Conservation (phyloP, 2,113 vertebrate genomes). For the Hemiprocne comata region DNA sequence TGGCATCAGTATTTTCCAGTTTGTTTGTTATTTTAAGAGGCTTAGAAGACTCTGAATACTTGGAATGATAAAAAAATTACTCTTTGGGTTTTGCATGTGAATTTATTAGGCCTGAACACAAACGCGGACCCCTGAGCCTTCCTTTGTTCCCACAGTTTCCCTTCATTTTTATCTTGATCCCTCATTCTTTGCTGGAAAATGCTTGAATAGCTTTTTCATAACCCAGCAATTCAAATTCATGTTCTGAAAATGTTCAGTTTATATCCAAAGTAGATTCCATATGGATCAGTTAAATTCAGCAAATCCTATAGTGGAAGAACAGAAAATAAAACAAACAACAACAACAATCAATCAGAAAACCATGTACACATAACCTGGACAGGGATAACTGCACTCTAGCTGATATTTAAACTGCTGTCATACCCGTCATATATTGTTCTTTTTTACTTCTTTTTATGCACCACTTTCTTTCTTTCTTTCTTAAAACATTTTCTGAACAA, state of each 20-base stretch:
- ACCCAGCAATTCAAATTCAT: not conserved
- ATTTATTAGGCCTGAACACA: not conserved
- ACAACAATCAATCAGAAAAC: not conserved
- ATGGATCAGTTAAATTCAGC: not conserved
- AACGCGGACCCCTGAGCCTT: not conserved
- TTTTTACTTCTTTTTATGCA: not conserved
- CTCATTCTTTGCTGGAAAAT: not conserved
- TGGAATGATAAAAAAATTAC: not conserved
- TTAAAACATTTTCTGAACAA: not conserved
- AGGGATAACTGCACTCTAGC: not conserved
- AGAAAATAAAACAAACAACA: not conserved
- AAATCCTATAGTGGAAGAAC: not conserved
- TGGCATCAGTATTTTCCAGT: not conserved
- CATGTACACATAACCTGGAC: not conserved
- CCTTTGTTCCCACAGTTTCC: not conserved
- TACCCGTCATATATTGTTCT: not conserved
- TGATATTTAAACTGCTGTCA: not conserved
- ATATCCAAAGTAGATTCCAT: not conserved
- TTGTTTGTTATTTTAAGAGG: not conserved
- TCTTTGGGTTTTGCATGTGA: not conserved
- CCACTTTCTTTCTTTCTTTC: not conserved
- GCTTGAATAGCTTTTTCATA: not conserved
- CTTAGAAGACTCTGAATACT: not conserved
- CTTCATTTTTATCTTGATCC: not conserved
- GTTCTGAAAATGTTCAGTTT: not conserved